A percentile compares a stretch with the other conserved stretches of the same genome.
phyloP scores from a whole-genome alignment of 2,113 vertebrate genomes.

The Rhea pennata region DNA sequence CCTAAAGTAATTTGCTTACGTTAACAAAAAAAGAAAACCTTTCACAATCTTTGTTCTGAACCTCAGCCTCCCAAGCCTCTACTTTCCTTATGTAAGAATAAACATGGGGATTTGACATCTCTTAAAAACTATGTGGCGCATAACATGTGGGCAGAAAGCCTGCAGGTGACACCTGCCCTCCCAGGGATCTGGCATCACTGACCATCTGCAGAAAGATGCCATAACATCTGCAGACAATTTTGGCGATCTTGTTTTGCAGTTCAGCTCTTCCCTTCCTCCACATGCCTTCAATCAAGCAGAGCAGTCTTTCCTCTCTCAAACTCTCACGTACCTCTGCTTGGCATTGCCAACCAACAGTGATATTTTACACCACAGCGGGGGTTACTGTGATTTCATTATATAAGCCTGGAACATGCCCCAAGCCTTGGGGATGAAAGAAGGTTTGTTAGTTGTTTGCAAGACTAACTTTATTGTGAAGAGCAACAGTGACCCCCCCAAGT shows the following conservation, averaged over 20 bases:
- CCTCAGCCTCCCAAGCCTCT: not conserved
- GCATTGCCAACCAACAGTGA: not conserved
- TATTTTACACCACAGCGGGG: not conserved
- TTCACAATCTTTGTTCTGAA: not conserved
- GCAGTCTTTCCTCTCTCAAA: not conserved
- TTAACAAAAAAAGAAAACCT: not conserved
- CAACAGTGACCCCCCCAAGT: not conserved
- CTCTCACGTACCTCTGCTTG: not conserved
- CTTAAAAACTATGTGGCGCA: not conserved
- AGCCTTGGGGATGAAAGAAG: not conserved
- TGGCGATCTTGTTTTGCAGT: not conserved
- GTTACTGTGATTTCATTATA: not conserved
- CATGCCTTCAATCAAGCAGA: not conserved
- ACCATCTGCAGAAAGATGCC: not conserved
- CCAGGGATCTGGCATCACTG: not conserved
- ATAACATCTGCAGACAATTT: not conserved
- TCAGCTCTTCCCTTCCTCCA: not conserved
- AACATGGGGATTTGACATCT: not conserved
- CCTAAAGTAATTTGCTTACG: not conserved
- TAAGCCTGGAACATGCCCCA: not conserved
- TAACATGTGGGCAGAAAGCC: not conserved
- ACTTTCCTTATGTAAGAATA: not conserved
- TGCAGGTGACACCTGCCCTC: not conserved
- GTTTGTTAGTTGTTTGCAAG: not conserved
- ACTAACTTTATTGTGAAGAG: not conserved